Percentiles rank a stretch among this genome's conserved stretches.
phyloP scores from a whole-genome alignment of 2,797 vertebrate genomes.

The Anomalospiza imberbis region DNA sequence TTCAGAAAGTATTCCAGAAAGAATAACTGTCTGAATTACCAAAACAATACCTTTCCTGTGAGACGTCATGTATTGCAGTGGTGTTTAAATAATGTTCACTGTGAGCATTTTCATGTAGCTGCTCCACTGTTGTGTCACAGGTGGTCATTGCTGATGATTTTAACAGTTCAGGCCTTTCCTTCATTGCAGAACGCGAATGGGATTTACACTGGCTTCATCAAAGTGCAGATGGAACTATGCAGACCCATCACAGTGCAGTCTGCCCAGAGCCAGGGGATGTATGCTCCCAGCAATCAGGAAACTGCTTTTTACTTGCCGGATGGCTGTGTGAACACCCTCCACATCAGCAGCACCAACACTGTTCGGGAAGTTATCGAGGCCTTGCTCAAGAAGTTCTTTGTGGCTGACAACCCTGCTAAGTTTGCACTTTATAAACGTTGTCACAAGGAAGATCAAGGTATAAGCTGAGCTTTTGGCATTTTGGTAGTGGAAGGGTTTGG shows the following conservation, averaged over 20 bases:
- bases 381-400: conserved; percentile 90
- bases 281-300: conserved; percentile 51
- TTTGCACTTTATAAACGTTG: conserved; percentile 95
- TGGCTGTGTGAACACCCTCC: conserved; percentile 86
- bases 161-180: not conserved
- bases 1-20: not conserved
- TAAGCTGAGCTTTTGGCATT: not conserved
- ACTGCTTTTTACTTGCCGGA: conserved; percentile 86
- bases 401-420: conserved; percentile 94
- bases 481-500: not conserved
- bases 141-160: not conserved
- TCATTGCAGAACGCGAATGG: conserved; percentile 77
- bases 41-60: not conserved
- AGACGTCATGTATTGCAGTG: accelerated
- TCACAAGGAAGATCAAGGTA: conserved; percentile 92
- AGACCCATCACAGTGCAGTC: conserved; percentile 84
- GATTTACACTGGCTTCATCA: conserved; percentile 95
- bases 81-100: not conserved
- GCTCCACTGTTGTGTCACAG: not conserved
- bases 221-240: conserved; percentile 93
- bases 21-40: not conserved
- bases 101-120: not conserved
- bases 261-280: conserved; percentile 40
- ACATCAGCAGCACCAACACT: conserved; percentile 94
- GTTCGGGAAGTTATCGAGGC: conserved; percentile 92